Base-by-base conservation (phyloP, 2,797 vertebrate genomes). In the Gila robusta region DNA sequence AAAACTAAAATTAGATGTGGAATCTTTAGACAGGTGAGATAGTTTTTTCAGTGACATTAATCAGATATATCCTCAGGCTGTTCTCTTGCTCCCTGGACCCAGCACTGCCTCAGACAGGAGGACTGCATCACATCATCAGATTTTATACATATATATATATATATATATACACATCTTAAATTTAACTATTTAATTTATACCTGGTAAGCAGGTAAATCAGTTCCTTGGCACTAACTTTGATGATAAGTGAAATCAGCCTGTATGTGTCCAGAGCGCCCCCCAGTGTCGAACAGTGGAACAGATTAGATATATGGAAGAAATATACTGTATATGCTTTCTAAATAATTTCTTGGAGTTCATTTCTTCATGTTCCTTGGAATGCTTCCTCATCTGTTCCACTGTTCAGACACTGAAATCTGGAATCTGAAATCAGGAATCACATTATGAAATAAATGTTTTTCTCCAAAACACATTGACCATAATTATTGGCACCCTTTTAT, bases 41-140 rank as follows among this genome's bases (percentile, higher is more conserved):
- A 0, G 7, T 76, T 62, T 41, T 79, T 66, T 23, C 78, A 32
- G 37, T 49, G 64, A 17, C 41, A 67, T 47, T 80, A 80, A 80
- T 80, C 62, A 21, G 19, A 49, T 66, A n/a, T 80, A 47, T 80
- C 79, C 41, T 67, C 41, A 23, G 79, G 79, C 79, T 66, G 62
- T 49, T 49, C 19, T 67, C 26, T 12, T 49, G 41, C 41, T 80
- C 26, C 1, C 62, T 67, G 19, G 26, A 67, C 26, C 79, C 41
- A 32, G 41, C 26, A 67, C 62, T 23, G 41, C 41, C 67, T 49
- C 62, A 80, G n/a, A n/a, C 79, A 23, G 16, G 41, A 66, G 59
- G 35, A 59, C 52, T 64, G 23, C 3, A 19, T 44, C 37, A 11
- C 12, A 19, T 41, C 37, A 19, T 26, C 52, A n/a, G 11, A 59